These are phyloP conservation scores for Coleophora deauratella DNA, from an alignment of 2,888 invertebrate genomes.

Conservation along the genomic window DNA sequence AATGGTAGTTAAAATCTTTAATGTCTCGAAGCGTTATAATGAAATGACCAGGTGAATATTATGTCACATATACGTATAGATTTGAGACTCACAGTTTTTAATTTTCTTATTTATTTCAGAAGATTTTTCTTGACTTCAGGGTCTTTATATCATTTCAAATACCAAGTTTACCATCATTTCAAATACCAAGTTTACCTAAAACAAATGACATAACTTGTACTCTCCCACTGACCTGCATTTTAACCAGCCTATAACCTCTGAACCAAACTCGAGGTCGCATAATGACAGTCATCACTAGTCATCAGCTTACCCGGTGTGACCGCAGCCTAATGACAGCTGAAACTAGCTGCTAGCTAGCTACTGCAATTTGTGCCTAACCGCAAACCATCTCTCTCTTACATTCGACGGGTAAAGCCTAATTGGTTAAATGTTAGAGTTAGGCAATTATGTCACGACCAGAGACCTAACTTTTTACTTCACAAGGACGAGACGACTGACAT, in stretches of 20 bases:
- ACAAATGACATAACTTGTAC: background rate
- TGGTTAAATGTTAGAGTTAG: slow-evolving; percentile 13
- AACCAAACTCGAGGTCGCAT: slow-evolving; percentile 15
- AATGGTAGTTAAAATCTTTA: too few species aligned
- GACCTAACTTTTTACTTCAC: too few species aligned
- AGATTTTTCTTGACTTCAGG: too few species aligned
- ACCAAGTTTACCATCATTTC: too few species aligned
- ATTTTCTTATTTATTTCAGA: too few species aligned
- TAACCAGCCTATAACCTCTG: slow-evolving; percentile 4
- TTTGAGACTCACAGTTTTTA: too few species aligned
- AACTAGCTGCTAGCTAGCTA: slow-evolving; percentile 1
- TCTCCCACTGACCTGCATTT: background rate
- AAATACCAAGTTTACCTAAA: too few species aligned
- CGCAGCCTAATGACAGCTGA: slow-evolving; percentile 17
- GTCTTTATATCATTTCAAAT: too few species aligned
- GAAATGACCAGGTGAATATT: too few species aligned
- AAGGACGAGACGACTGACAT: too few species aligned
- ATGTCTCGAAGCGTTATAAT: too few species aligned
- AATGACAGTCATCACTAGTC: slow-evolving; percentile 23
- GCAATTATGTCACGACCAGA: slow-evolving; percentile 27
- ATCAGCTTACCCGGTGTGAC: slow-evolving; percentile 20
- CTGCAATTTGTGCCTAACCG: slow-evolving; percentile 27
- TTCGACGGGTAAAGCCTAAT: slow-evolving; percentile 19
- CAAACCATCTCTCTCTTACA: slow-evolving; percentile 16
- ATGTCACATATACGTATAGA: too few species aligned